Conservation (phyloP, 1,140 invertebrate genomes). For the Listronotus oregonensis region DNA sequence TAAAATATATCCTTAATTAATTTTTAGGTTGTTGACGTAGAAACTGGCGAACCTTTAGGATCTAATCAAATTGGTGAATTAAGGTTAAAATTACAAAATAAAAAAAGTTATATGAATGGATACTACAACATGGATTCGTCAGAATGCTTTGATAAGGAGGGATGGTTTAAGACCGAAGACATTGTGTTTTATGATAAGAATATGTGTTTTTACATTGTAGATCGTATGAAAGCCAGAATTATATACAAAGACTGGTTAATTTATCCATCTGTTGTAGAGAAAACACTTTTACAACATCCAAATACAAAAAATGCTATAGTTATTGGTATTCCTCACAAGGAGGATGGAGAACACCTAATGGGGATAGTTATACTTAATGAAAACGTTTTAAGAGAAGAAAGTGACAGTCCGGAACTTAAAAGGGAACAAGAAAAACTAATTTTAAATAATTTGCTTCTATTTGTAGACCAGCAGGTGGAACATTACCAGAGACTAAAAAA, state of each 20-base stretch:
- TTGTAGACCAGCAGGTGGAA: slow-evolving; percentile 38
- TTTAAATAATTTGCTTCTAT: slow-evolving; percentile 33
- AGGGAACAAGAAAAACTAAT: slow-evolving; percentile 3
- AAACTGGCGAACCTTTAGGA: slow-evolving; percentile 29
- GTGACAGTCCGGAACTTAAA: background rate
- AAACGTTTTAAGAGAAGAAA: too few relatives aligned
- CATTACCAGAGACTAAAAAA: slow-evolving; percentile 41
- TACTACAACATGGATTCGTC: slow-evolving; percentile 32
- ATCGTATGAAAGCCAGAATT: slow-evolving; percentile 77
- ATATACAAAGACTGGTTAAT: slow-evolving; percentile 62
- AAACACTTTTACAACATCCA: slow-evolving; percentile 65
- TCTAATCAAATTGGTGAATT: slow-evolving; percentile 38
- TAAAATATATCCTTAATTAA: too few relatives aligned
- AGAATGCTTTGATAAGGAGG: slow-evolving; percentile 60
- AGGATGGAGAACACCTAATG: slow-evolving; percentile 66
- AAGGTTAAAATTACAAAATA: slow-evolving; percentile 53
- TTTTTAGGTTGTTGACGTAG: slow-evolving; percentile 38
- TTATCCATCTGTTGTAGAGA: slow-evolving; percentile 65
- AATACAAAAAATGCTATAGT: slow-evolving; percentile 70
- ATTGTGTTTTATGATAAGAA: slow-evolving; percentile 71
- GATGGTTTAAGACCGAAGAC: slow-evolving; percentile 78
- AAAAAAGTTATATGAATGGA: slow-evolving; percentile 14
- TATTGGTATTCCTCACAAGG: slow-evolving; percentile 66
- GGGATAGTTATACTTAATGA: slow-evolving; percentile 63
- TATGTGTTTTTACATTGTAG: slow-evolving; percentile 68